Conservation (phyloP, 2,113 vertebrate species). For the Strix aluco region DNA sequence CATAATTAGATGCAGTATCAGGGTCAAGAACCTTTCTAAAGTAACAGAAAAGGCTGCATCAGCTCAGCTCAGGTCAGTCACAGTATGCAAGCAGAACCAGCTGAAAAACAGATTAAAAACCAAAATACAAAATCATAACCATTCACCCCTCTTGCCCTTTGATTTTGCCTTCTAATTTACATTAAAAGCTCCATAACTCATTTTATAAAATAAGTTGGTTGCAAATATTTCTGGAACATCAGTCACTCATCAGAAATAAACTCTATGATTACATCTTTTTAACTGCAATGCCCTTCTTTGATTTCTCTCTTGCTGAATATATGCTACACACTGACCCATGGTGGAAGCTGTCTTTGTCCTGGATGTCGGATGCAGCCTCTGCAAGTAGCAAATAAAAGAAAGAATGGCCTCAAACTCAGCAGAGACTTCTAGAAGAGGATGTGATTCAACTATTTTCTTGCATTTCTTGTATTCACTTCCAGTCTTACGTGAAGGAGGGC, state of each 20-base stretch:
- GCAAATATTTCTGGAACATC: background rate
- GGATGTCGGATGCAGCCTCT: background rate
- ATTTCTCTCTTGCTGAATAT: background rate
- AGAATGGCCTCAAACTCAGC: background rate
- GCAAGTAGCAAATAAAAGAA: background rate
- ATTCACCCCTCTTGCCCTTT: background rate
- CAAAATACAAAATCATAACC: background rate
- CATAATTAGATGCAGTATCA: background rate
- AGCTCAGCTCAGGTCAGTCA: background rate
- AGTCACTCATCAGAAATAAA: background rate
- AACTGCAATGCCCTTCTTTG: slow-evolving; percentile 4
- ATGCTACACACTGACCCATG: background rate
- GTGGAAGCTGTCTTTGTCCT: background rate
- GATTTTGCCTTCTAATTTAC: background rate
- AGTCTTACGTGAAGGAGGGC: background rate
- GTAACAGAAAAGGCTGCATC: background rate
- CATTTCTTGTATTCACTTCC: background rate
- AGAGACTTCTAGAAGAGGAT: background rate
- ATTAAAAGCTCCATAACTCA: background rate
- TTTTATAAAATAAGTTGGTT: background rate
- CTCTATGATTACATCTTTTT: background rate
- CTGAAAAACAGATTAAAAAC: background rate
- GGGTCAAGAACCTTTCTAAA: background rate
- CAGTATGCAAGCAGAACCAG: background rate
- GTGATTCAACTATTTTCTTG: background rate